These are phyloP conservation scores for Sander vitreus DNA, from an alignment of 2,113 vertebrate species.

Conservation along the genomic window DNA sequence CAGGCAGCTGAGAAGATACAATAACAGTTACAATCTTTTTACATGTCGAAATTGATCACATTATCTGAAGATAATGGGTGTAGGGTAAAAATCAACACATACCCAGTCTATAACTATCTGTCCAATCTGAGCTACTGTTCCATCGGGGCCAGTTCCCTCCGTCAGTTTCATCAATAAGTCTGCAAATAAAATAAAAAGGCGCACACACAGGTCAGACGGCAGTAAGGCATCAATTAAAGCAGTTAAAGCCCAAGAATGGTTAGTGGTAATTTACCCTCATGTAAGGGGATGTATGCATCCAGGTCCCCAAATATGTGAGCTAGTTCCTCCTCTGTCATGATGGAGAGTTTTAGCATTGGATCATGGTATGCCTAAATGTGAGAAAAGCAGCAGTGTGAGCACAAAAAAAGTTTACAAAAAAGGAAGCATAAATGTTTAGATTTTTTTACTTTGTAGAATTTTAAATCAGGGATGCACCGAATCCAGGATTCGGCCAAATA, in stretches of 20 bases:
- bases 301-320: constrained; percentile 96
- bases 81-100: constrained; percentile 57
- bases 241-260: not conserved
- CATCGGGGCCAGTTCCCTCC: constrained; percentile 91
- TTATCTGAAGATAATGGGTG: not conserved
- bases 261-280: constrained; percentile 83
- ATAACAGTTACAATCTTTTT: not conserved
- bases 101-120: constrained; percentile 96
- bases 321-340: constrained; percentile 96
- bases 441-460: not conserved
- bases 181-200: constrained; percentile 26
- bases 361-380: constrained; percentile 92
- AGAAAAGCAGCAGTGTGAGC: not conserved
- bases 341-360: constrained; percentile 97
- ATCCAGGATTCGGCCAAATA: no score
- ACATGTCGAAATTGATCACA: not conserved
- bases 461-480: not conserved
- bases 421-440: not conserved
- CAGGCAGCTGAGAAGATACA: constrained; percentile 85
- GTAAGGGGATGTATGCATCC: constrained; percentile 97
- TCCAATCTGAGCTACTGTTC: constrained; percentile 93
- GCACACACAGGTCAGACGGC: not conserved
- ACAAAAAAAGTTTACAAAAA: not conserved
- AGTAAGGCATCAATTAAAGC: not conserved
- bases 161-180: constrained; percentile 90